Base-by-base conservation (phyloP, 2,797 vertebrate genomes). In the Cirrhinus molitorella region DNA sequence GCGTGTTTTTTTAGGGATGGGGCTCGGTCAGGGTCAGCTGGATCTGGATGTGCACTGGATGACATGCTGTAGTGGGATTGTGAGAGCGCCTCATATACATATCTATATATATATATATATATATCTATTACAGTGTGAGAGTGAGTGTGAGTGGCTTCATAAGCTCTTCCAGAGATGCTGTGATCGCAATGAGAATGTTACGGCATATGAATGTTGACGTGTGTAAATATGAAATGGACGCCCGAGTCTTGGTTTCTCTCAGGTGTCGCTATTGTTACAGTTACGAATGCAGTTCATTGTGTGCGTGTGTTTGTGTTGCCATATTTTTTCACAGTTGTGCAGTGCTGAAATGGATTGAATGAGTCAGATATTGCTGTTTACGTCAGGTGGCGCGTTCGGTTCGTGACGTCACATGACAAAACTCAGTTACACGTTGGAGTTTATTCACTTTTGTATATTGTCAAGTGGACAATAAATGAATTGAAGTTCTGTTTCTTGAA, bases 161-260 rank as follows among this genome's bases (percentile, higher is more conserved):
- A 80, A 88, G 89, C 84, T 79, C 84, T 82, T 88, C 73, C 86
- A 88, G 85, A 92, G 90, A 94, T 94, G 92, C 91, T 94, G 91
- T 94, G 91, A 94, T 94, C 80, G 89, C 53, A 90, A 86, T 92
- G 81, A 81, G 85, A 92, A 92, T 96, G 91, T 89, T 90, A 91
- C 28, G 85, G 57, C 76, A 61, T 79, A 73, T 85, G 85, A 94
- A 90, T 90, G 90, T 93, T 87, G 87, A 90, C 89, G 88, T 94
- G 90, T 94, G 92, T 92, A 93, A 92, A 93, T 86, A 80, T 90
- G 88, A 86, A 28, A 88, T 51, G 2, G 34, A 79, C 25, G 13
- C 45, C 77, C 12, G 31, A 53, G 65, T 65, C 63, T 85, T 70
- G 23, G 43, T 70, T 83, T 83, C 53, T 28, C 80, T 79, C 86